Base-by-base conservation (phyloP, 1,140 invertebrate genomes). In the Melanaphis sacchari region DNA sequence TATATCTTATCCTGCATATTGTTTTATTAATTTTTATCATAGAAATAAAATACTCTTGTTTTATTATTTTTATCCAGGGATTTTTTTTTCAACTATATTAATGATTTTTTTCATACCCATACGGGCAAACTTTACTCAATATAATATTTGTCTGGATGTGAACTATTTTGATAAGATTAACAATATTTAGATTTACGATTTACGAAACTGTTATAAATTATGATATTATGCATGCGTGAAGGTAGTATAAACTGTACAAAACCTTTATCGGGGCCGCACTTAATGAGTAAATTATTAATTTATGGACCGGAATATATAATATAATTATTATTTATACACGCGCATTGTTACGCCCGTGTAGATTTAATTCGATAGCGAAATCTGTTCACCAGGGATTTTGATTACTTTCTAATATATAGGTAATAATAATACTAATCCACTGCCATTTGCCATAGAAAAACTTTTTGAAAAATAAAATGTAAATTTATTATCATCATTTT, bases 151-250 rank as follows among this genome's bases (percentile, higher is more conserved):
- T 76, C 31, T 31, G 59, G 11, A 76, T n/a, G 15, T n/a, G 59
- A 76, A 76, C n/a, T 76, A 15, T 76, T 76, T 76, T 76, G 11
- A 76, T 76, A 76, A 76, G 31, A 76, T 76, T 76, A n/a, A 76
- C 59, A 76, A 76, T n/a, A 76, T 76, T 76, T 76, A n/a, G 31
- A 76, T 76, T 76, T 76, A 76, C 31, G 31, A 76, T 76, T 76
- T n/a, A n/a, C n/a, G n/a, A 76, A 76, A 76, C 59, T 76, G n/a
- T 76, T 76, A 76, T 76, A 76, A 76, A 76, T 76, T 76, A n/a
- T 66, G 31, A n/a, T 66, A 76, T 76, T 76, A 76, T 76, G 59
- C n/a, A 76, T 76, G n/a, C 59, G n/a, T 76, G 59, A 76, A 76
- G 59, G 59, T 76, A 76, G 59, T 76, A 76, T 76, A 76, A 76